phyloP scores from a whole-genome alignment of 2,888 invertebrate genomes.

The Eilema griseolum region DNA sequence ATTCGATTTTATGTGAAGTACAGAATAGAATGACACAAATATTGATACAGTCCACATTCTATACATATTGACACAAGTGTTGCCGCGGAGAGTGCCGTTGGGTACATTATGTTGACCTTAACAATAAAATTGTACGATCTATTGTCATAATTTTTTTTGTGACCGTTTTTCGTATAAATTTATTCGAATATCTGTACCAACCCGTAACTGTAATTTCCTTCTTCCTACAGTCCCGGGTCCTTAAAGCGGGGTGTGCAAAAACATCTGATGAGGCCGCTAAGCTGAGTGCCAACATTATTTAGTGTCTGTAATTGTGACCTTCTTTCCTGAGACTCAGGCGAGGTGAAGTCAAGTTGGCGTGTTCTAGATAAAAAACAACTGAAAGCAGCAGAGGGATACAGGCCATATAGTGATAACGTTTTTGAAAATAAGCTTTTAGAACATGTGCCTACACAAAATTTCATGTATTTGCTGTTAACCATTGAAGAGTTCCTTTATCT shows the following conservation, averaged over 20 bases:
- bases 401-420: no score
- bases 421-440: neutral
- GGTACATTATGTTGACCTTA: neutral
- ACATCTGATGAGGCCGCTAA: no score
- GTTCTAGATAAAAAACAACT: no score
- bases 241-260: no score
- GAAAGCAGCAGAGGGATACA: neutral
- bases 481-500: neutral
- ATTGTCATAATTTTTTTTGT: neutral
- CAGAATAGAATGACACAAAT: neutral
- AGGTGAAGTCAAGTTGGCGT: no score
- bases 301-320: no score
- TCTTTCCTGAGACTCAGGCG: no score
- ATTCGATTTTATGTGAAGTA: neutral
- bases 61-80: conserved; percentile 17
- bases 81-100: neutral
- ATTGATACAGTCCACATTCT: neutral
- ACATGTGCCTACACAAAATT: neutral
- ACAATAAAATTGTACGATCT: conserved; percentile 3
- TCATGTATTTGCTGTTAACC: neutral
- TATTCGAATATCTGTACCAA: neutral
- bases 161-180: neutral
- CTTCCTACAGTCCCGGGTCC: no score
- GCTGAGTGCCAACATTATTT: no score
- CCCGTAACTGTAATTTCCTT: no score